These are phyloP conservation scores for Acrossocheilus wenchowensis DNA, from an alignment of 2,797 vertebrate genomes.

Conservation along the genomic window DNA sequence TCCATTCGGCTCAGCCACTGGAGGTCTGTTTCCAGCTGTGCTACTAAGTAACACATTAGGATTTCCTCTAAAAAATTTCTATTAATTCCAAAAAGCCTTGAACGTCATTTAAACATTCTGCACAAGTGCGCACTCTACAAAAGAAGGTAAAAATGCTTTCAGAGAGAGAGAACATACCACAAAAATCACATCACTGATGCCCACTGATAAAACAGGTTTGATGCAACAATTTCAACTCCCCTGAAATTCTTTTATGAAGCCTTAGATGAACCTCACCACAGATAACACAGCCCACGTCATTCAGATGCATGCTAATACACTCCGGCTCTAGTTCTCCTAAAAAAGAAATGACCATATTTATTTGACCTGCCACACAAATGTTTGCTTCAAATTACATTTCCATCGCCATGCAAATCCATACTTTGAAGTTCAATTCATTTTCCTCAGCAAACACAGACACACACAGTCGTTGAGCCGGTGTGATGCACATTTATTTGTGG, in stretches of 20 bases:
- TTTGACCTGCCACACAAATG: neutral
- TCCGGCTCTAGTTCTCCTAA: neutral
- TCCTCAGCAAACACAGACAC: neutral
- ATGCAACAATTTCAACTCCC: conserved; percentile 39
- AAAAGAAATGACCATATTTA: neutral
- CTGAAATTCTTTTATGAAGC: conserved; percentile 26
- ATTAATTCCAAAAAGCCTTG: conserved; percentile 1
- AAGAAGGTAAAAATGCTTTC: conserved; percentile 5
- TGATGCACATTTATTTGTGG: conserved; percentile 4
- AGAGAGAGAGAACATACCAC: conserved; percentile 13
- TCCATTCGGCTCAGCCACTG: neutral
- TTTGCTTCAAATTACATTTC: neutral
- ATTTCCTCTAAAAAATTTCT: neutral
- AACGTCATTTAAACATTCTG: conserved; percentile 4
- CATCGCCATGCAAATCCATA: neutral
- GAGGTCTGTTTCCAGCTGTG: conserved; percentile 9
- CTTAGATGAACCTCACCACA: neutral
- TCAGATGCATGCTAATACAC: neutral
- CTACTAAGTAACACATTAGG: neutral
- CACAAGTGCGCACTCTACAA: neutral
- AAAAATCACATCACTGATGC: conserved; percentile 10
- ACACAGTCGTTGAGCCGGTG: neutral
- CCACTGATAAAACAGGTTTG: conserved; percentile 11
- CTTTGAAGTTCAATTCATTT: neutral
- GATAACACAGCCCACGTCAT: neutral